These are phyloP conservation scores for Echiichthys vipera DNA, from an alignment of 2,797 vertebrate genomes.

Conservation along the genomic window DNA sequence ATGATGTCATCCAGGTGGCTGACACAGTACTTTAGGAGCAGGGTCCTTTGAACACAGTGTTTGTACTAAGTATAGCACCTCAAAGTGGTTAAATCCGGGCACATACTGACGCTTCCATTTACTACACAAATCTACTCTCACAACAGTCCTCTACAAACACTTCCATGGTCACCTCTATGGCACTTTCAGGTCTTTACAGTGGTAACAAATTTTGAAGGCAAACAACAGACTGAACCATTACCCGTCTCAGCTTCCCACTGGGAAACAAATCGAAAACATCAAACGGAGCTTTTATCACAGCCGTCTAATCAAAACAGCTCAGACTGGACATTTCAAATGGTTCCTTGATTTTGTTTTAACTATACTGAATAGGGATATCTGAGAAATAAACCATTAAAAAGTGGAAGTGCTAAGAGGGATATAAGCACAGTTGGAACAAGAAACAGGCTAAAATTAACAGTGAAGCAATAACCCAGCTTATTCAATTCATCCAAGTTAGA, in stretches of 20 bases:
- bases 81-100: conserved; percentile 59
- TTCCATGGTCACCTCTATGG: conserved; percentile 75
- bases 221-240: conserved; percentile 73
- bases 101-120: conserved; percentile 52
- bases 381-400: conserved; percentile 40
- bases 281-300: conserved; percentile 43
- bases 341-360: conserved; percentile 35
- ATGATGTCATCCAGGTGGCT: conserved; percentile 27
- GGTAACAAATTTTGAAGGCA: conserved; percentile 76
- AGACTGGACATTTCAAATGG: conserved; percentile 29
- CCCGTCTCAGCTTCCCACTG: conserved; percentile 64
- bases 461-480: conserved; percentile 46
- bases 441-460: conserved; percentile 70
- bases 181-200: conserved; percentile 83
- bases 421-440: conserved; percentile 76
- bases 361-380: conserved; percentile 29
- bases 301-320: conserved; percentile 37
- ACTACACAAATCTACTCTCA: conserved; percentile 60
- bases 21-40: conserved; percentile 44
- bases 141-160: conserved; percentile 66
- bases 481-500: conserved; percentile 44
- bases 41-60: conserved; percentile 33
- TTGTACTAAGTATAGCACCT: conserved; percentile 55
- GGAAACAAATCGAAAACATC: conserved; percentile 59
- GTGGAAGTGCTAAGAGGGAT: conserved; percentile 74